These are phyloP conservation scores for Drosophila leonis DNA, from an alignment of 2,888 invertebrate genomes.

Conservation along the genomic window DNA sequence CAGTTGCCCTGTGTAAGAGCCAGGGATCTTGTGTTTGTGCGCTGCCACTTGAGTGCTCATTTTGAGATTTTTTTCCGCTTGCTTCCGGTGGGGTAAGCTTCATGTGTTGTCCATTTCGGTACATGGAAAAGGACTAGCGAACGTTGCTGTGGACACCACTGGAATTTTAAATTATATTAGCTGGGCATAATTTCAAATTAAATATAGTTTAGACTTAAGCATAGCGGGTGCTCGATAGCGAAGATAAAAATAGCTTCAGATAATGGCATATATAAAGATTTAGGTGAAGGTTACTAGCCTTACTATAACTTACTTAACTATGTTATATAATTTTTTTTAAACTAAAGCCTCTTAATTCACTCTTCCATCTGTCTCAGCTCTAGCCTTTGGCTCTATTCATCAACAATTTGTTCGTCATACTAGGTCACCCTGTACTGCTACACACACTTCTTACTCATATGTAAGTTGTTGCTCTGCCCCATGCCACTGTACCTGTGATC, in stretches of 20 bases:
- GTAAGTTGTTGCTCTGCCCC: slow-evolving; percentile 27
- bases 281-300: not conserved
- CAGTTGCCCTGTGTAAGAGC: slow-evolving; percentile 12
- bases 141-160: slow-evolving; percentile 59
- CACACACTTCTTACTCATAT: slow-evolving; percentile 24
- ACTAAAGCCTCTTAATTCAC: not conserved
- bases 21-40: slow-evolving; percentile 52
- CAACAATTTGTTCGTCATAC: not conserved
- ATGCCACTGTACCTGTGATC: slow-evolving; percentile 26
- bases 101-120: slow-evolving; percentile 45
- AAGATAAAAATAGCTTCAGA: not conserved
- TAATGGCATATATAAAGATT: not conserved
- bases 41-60: slow-evolving; percentile 72
- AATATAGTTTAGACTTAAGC: slow-evolving; percentile 56
- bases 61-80: slow-evolving; percentile 65
- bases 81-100: slow-evolving; percentile 56
- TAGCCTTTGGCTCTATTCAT: not conserved
- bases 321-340: too few relatives aligned
- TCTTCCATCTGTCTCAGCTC: not conserved
- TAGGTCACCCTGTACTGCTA: slow-evolving; percentile 39
- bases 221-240: slow-evolving; percentile 31
- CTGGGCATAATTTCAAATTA: slow-evolving; percentile 76
- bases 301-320: not conserved
- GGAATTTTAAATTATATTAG: slow-evolving; percentile 78
- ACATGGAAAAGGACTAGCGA: slow-evolving; percentile 25